These are phyloP conservation scores for Cheumatopsyche charites DNA, from an alignment of 1,140 invertebrate genomes.

Conservation along the genomic window DNA sequence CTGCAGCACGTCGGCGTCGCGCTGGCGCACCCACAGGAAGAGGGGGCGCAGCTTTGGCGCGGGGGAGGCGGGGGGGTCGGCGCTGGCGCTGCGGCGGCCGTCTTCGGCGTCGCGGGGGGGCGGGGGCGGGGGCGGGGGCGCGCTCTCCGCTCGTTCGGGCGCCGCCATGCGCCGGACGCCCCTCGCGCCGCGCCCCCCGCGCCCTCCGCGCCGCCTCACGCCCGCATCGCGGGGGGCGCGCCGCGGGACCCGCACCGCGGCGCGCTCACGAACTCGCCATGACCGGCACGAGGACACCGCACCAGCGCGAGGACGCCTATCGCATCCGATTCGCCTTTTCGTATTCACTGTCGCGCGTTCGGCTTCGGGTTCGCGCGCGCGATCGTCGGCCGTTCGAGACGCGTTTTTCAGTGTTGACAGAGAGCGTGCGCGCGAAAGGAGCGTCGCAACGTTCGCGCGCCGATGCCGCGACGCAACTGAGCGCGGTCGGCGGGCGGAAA, in stretches of 20 bases:
- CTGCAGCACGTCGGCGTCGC: constrained; percentile 77
- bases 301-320: neutral
- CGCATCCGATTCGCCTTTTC: neutral
- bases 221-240: constrained; percentile 51
- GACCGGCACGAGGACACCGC: constrained; percentile 42
- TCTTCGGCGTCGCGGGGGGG: constrained; percentile 35
- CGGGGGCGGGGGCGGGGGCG: constrained; percentile 45
- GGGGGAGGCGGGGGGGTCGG: constrained; percentile 51
- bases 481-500: constrained; percentile 50
- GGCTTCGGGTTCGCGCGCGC: too few species aligned
- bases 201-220: constrained; percentile 49
- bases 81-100: constrained; percentile 35
- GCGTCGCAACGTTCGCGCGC: constrained; percentile 43
- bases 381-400: too few species aligned
- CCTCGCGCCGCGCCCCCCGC: constrained; percentile 51
- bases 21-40: constrained; percentile 80
- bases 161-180: constrained; percentile 50
- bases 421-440: neutral
- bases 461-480: neutral
- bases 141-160: constrained; percentile 49
- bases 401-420: too few species aligned
- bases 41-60: constrained; percentile 66
- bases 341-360: neutral
- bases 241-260: constrained; percentile 53
- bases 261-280: constrained; percentile 50